Evolutionary conservation across 2,888 invertebrate species (phyloP).

Genomic region (Ochropacha duplaris): DNA sequence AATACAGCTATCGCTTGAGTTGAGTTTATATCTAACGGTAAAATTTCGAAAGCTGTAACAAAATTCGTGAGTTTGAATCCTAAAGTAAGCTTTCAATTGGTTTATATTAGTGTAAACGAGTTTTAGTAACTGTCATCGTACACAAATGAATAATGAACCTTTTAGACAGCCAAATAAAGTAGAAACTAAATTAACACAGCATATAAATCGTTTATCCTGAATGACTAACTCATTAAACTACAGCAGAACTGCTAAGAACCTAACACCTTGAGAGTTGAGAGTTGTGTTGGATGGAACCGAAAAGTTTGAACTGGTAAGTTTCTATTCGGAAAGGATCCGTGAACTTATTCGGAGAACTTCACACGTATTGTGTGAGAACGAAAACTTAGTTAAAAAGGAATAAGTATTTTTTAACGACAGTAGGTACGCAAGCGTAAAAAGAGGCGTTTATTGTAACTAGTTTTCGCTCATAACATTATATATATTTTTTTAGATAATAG

Average conservation of each 20-base stretch:
- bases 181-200: background rate
- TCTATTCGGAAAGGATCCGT: background rate
- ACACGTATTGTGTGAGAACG: background rate
- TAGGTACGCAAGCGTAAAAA: background rate
- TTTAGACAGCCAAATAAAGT: background rate
- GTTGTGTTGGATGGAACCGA: background rate
- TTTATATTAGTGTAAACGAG: no score
- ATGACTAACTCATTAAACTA: background rate
- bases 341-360: background rate
- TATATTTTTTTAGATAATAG: no score
- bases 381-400: no score
- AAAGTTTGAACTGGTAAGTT: background rate
- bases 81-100: no score
- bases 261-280: background rate
- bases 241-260: background rate
- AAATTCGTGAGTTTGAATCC: no score
- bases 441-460: no score
- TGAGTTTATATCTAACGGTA: no score
- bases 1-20: no score
- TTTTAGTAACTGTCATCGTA: background rate
- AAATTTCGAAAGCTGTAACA: no score
- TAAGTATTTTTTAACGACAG: no score
- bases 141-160: background rate
- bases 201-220: background rate
- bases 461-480: no score